phyloP scores from a whole-genome alignment of 2,113 vertebrate genomes.

The Trichechus manatus region DNA sequence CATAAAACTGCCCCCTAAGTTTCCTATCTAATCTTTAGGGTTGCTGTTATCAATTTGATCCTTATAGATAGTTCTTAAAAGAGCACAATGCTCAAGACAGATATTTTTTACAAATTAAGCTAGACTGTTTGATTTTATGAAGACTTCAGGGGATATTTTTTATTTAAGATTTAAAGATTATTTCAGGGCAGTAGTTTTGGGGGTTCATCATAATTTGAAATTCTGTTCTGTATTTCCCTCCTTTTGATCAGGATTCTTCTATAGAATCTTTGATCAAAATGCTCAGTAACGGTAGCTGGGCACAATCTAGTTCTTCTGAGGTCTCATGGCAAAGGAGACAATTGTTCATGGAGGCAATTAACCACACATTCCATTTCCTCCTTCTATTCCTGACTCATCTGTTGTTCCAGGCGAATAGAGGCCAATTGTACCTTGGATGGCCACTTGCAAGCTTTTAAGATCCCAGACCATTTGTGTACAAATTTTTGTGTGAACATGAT shows the following conservation, averaged over 20 bases:
- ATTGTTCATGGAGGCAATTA: neutral
- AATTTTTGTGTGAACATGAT: conserved; percentile 34
- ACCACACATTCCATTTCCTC: neutral
- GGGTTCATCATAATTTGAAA: neutral
- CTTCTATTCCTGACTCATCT: neutral
- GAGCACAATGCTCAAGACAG: neutral
- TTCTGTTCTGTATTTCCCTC: neutral
- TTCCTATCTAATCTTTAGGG: neutral
- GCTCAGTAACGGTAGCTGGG: neutral
- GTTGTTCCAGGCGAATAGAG: neutral
- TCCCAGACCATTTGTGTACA: neutral
- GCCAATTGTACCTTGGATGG: neutral
- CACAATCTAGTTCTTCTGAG: neutral
- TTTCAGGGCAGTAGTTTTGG: neutral
- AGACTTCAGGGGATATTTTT: neutral
- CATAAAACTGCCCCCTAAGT: neutral
- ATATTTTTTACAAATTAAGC: neutral
- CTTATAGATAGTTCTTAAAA: neutral
- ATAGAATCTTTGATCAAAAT: neutral
- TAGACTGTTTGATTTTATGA: neutral
- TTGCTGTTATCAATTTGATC: neutral
- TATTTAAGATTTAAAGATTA: neutral
- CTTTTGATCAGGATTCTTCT: neutral
- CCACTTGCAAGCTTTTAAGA: neutral
- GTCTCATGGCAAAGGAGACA: neutral